Evolutionary conservation across 2,888 invertebrate species (phyloP), one percentile per base, ranked within the genome.

Genomic region (Pyrrhosoma nymphula): DNA sequence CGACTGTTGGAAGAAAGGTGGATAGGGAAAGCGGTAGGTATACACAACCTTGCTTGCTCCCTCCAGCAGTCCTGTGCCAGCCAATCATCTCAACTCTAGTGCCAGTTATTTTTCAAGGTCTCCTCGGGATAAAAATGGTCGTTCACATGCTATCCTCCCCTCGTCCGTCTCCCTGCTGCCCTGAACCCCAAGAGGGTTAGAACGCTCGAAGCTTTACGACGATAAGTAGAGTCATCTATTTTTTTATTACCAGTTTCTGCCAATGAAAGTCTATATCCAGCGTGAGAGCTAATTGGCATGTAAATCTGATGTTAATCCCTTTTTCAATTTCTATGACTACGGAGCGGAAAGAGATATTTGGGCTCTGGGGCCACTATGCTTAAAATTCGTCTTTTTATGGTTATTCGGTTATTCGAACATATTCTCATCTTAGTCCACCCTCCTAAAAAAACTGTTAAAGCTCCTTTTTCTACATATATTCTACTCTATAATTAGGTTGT

Each of bases 91-190:
- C 16, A 35, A 16, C 30, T 16, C 35, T 82, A 35, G 82, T 82
- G 82, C 30, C 82, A 35, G 82, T 82, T 82, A 82, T 82, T 82
- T 82, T 60, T 93, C 56, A 93, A 93, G 39, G 39, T 93, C 93
- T 63, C 55, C n/a, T 18, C 30, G 63, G 35, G 8, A n/a, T 55
- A 63, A 93, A 56, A 30, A n/a, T 63, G 93, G 93, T 93, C 23
- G 63, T 0, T 88, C 18, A 56, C 89, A 88, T 60, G 20, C 30
- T 89, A 23, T 95, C 88, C 39, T 23, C 89, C 60, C 89, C 56
- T 56, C 35, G n/a, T 95, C 23, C 23, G 18, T 95, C 88, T 55
- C 35, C 47, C 30, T 35, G 12, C 35, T 82, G 82, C 30, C 82
- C 82, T 35, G 35, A 35, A 30, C 35, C 82, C 82, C 82, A 16